Base-by-base conservation (phyloP, 2,113 vertebrate species). In the Syrmaticus mikado region DNA sequence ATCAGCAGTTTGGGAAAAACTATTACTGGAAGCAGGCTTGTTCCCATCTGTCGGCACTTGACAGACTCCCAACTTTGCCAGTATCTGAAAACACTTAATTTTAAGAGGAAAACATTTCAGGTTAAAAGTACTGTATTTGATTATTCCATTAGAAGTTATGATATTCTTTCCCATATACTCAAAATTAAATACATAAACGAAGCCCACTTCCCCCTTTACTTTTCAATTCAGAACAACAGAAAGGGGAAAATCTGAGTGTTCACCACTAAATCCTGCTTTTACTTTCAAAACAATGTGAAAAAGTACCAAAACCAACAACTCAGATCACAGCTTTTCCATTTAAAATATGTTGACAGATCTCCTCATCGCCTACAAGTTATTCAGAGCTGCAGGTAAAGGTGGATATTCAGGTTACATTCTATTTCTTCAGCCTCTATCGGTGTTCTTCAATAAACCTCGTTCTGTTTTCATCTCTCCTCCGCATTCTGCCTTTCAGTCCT, bases 341-440 rank as follows among this genome's bases (percentile, higher is more conserved):
- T 93, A 82, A 90, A 95, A 82, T 36, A 50, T 50, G 87, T 85
- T 93, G 94, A 92, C 91, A 96, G 90, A 89, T 87, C 87, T 95
- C 89, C 94, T 87, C 92, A 92, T 94, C 87, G 90, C 85, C 72
- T 50, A 52, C 1, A 6, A 76, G 82, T 50, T 82, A 45, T 22
- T 53, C 48, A 66, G 78, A 92, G 82, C 57, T 7, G 78, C 53
- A 94, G 82, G 90, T 76, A 87, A 89, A 94, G 93, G 93, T 94
- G 80, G 90, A 82, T 91, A 80, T 95, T 91, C 85, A 62, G 85
- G 78, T 67, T 80, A 65, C 82, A 65, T 91, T 94, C 95, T 94
- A 95, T 96, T 89, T 80, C 93, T 95, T 76, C 53, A 91, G 91
- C 86, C 87, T 87, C 91, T 58, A 2, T 50, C 43, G 75, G 92